phyloP scores from a whole-genome alignment of 2,797 vertebrate species.

The Denticeps clupeoides region DNA sequence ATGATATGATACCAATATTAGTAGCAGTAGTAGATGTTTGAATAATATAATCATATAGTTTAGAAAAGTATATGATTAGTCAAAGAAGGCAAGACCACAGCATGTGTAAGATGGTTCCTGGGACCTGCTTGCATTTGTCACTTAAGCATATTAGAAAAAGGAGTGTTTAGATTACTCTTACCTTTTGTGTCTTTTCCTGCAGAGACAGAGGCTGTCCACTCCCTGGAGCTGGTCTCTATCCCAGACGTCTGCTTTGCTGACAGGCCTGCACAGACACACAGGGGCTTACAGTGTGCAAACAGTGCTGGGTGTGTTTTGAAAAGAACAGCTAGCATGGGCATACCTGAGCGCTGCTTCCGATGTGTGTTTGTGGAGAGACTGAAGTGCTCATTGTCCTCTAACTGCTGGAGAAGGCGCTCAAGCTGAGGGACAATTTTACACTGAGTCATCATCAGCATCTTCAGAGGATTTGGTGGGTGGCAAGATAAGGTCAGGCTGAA shows the following conservation, averaged over 20 bases:
- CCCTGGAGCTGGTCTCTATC: conserved; percentile 41
- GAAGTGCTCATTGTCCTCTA: no score
- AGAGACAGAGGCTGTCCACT: conserved; percentile 51
- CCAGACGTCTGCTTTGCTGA: conserved; percentile 37
- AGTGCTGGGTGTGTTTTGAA: background rate
- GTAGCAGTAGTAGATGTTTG: no score
- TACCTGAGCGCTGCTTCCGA: background rate
- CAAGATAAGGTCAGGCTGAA: conserved; percentile 45
- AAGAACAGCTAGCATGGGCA: background rate
- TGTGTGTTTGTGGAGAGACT: background rate
- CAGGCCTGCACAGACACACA: conserved; percentile 33
- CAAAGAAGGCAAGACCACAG: no score
- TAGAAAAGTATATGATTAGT: no score
- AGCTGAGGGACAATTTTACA: conserved; percentile 64
- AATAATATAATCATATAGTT: no score
- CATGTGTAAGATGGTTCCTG: no score
- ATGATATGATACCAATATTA: no score
- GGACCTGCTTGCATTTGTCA: no score
- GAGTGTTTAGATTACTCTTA: no score
- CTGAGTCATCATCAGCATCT: conserved; percentile 37
- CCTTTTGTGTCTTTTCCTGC: conserved; percentile 41
- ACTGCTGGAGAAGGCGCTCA: conserved; percentile 46
- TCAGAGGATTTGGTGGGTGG: conserved; percentile 12
- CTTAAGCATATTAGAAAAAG: no score
- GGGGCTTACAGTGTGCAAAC: background rate